These are phyloP conservation scores for Hirudo medicinalis DNA, from an alignment of 1,140 invertebrate genomes.

Conservation along the genomic window DNA sequence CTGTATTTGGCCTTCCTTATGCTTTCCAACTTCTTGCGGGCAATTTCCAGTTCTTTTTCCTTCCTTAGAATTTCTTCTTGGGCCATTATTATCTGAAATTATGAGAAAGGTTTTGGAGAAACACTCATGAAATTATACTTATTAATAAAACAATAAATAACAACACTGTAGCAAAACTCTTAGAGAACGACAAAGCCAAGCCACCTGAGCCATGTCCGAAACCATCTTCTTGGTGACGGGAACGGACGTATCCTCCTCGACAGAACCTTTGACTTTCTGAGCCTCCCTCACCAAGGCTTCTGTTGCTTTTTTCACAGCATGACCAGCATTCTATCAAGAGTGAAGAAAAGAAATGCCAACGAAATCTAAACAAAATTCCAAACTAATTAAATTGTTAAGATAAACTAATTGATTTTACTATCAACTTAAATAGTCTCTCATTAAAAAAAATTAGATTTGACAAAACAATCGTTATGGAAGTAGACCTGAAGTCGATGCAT, in stretches of 20 bases:
- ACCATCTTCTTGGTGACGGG: constrained; percentile 82
- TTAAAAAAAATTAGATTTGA: not conserved
- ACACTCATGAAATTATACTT: not conserved
- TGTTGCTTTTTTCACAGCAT: constrained; percentile 90
- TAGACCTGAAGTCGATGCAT: constrained; percentile 70
- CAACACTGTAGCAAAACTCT: not conserved
- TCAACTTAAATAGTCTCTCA: not conserved
- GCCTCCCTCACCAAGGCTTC: constrained; percentile 89
- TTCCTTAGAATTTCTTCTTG: constrained; percentile 69
- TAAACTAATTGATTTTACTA: not conserved
- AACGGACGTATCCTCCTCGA: constrained; percentile 69
- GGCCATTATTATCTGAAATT: constrained; percentile 40
- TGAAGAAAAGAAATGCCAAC: not conserved
- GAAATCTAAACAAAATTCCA: not conserved
- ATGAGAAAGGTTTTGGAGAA: not conserved
- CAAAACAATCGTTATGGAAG: not conserved
- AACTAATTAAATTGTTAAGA: not conserved
- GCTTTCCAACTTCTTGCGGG: constrained; percentile 62
- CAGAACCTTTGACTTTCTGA: constrained; percentile 69
- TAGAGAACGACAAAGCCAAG: not conserved
- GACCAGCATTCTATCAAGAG: constrained; percentile 64
- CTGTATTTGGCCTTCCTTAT: constrained; percentile 42
- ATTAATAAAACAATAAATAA: constrained; percentile 7
- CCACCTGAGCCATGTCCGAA: constrained; percentile 51
- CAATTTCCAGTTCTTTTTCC: constrained; percentile 82